Evolutionary conservation across 2,113 vertebrate species (phyloP), one percentile per base, ranked within the genome.

Genomic region (Lepisosteus osseus): DNA sequence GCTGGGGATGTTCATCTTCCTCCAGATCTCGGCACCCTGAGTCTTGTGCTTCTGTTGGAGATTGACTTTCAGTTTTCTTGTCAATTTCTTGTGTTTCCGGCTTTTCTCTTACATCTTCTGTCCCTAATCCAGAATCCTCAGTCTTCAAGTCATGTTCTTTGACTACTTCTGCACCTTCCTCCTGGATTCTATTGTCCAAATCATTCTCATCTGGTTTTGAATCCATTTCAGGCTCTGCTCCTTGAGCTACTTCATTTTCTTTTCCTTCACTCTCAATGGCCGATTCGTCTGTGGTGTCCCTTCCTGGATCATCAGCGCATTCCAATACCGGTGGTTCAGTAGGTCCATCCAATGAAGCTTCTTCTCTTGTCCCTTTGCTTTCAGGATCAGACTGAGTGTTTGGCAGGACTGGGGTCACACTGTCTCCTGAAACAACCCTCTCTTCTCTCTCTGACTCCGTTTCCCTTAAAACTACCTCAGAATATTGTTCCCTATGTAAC

Each of bases 271-370:
- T 69, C 70, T 89, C 77, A 54, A 89, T 51, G n/a, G 57, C n/a
- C 4, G n/a, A 5, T 76, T 91, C 64, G 83, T 93, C 74, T 86
- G 14, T 13, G 14, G 12, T 92, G 76, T 86, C 91, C 66, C 88
- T 90, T n/a, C 84, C 83, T 55, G 83, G 66, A 45, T 64, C 70
- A 6, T 76, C 15, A 6, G 67, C 15, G 42, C 29, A 67, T 62
- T 84, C 78, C 15, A 78, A 3, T 67, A 80, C 76, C 66, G 69
- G 11, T 47, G 77, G 72, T 68, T 43, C 62, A 0, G 54, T 7
- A 0, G 3, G 15, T 15, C 80, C 78, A 41, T 85, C 77, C 29
- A 56, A 7, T 6, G 65, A 65, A 15, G 17, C 15, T 54, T 14
- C 17, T 43, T 62, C 72, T 3, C 17, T 61, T 54, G 3, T 3